phyloP scores from a whole-genome alignment of 2,113 vertebrate species.

The Struthio camelus region DNA sequence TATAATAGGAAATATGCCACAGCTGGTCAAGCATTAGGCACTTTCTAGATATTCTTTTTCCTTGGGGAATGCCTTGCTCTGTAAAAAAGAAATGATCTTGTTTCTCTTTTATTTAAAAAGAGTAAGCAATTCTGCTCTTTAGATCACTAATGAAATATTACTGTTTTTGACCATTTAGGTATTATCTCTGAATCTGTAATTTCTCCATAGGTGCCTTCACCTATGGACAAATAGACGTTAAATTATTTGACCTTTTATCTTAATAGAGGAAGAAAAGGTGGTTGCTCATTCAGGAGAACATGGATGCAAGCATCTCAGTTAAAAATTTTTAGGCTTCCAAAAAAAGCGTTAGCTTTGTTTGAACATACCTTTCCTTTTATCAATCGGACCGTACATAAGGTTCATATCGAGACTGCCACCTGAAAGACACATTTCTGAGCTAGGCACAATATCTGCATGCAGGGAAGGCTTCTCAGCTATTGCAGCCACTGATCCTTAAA shows the following conservation, averaged over 20 bases:
- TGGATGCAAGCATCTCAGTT: not conserved
- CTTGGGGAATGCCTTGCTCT: not conserved
- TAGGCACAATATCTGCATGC: not conserved
- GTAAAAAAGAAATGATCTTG: not conserved
- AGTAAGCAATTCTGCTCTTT: not conserved
- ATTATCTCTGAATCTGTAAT: not conserved
- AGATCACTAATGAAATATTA: not conserved
- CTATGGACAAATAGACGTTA: not conserved
- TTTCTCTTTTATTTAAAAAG: not conserved
- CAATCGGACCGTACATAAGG: not conserved
- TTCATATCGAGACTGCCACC: not conserved
- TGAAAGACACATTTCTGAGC: not conserved
- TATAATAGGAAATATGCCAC: not conserved
- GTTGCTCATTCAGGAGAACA: not conserved
- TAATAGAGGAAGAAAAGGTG: not conserved
- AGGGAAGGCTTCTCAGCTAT: constrained; percentile 3
- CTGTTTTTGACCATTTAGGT: accelerated
- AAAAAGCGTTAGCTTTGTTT: not conserved
- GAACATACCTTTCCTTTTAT: not conserved
- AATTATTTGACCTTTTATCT: not conserved
- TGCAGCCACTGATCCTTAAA: constrained; percentile 16
- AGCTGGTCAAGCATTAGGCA: not conserved
- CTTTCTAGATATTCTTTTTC: not conserved
- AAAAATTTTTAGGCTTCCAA: not conserved
- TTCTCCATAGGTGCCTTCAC: not conserved